Base-by-base conservation (phyloP, 37 sponge, comb jelly and placozoan genomes). In the Petrosia ficiformis region DNA sequence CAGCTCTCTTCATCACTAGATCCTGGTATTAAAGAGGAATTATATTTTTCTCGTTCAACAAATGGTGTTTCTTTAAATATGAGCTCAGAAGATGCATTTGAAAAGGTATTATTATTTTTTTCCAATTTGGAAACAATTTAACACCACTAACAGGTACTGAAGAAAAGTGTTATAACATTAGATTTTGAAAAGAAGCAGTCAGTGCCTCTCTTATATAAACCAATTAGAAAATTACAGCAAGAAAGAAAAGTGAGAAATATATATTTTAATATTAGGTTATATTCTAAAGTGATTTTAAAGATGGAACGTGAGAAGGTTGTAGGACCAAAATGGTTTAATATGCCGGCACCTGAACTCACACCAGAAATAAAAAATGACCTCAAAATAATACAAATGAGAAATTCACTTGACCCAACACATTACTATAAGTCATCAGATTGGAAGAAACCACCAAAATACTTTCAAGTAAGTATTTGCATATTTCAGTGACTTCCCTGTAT, bases 301-400 rank as follows among this genome's bases (percentile, higher is more conserved):
- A 43, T 61, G 25, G 85, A 70, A n/a, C 58, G 71, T 25, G 78
- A 71, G 28, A 83, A 63, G 22, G 58, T 80, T 40, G 81, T 88
- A 57, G 93, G 93, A 25, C 54, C 41, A n/a, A 66, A 59, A 31
- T 92, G 93, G 93, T 87, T 87, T 64, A 42, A 92, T 44, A 78
- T 92, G 85, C 74, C 77, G 32, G 88, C 93, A 1, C 76, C 88
- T 11, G 61, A 75, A 36, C 35, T 92, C 44, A 92, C 93, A 1
- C 73, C 80, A 26, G 88, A 87, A 29, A 70, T 92, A 34, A 80
- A 79, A 52, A 84, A 84, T 54, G 93, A 92, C 66, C 70, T 92
- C 75, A 87, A 59, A 33, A 54, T 87, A 29, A 56, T 92, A 14
- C 74, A 67, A 38, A 80, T 92, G 88, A 79, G 93, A 61, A 52